Evolutionary conservation across 53 echinoderm and acorn worm genomes (phyloP), one percentile per base, ranked within the genome.

Genomic region (Holothuria scabra): DNA sequence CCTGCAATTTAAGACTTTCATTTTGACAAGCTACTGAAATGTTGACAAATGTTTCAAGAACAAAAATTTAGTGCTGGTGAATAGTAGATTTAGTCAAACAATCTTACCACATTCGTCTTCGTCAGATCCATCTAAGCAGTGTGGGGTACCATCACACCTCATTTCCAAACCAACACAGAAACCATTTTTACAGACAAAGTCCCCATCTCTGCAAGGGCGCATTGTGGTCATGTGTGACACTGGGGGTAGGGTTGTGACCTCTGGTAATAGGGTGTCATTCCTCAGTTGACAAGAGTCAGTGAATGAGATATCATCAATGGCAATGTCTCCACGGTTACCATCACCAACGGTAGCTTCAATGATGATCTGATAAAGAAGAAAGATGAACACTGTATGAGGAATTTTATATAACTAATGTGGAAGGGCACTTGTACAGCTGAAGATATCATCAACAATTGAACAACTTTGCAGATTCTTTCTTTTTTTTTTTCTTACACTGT

Each of bases 251-350:
- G 83, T 83, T 19, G 83, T 26, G 28, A 83, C 48, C 28, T 28
- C 32, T 16, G 83, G 83, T 18, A 83, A 31, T 13, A 29, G 66
- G 26, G 48, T 44, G 26, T 55, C 25, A 46, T 28, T 66, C 20
- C 59, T 58, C 67, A 28, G 41, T 38, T 13, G 12, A 66, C 83
- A 83, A n/a, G 55, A 52, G 4, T 23, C 41, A 30, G 83, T 83
- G 56, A 83, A 83, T 35, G 83, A 67, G 26, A 60, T 66, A 57
- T 83, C 83, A 66, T 83, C 83, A 83, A 83, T 83, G 24, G 83
- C 83, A 11, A 66, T 83, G 55, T 83, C 83, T n/a, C 83, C 83
- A 8, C 16, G 58, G 4, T 32, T 83, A 44, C 83, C 83, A 44
- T 83, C 67, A 35, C 83, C 83, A n/a, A 83, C 66, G 8, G 83